Evolutionary conservation across 1,140 invertebrate genomes (phyloP).

Genomic region (Eurytemora carolleeae): DNA sequence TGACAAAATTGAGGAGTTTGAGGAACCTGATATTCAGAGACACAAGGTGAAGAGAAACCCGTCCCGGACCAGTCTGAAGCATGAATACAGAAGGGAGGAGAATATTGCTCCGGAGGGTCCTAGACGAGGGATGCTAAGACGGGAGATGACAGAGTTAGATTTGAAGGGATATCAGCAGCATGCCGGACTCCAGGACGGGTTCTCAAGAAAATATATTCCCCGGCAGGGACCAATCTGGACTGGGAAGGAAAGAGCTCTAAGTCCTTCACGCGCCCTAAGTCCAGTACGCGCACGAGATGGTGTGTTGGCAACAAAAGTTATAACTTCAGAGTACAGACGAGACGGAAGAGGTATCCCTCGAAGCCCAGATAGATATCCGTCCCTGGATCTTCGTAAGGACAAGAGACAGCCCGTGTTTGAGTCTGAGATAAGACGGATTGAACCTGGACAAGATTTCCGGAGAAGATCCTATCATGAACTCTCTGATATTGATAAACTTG

Average conservation of each 20-base stretch:
- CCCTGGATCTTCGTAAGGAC: neutral
- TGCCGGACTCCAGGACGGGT: neutral
- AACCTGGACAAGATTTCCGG: neutral
- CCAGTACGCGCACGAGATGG: neutral
- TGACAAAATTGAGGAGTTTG: neutral
- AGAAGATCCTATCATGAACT: neutral
- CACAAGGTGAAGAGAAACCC: neutral
- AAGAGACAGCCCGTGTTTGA: neutral
- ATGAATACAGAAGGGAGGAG: neutral
- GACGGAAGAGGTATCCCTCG: neutral
- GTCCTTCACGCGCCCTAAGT: neutral
- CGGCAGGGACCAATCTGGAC: neutral
- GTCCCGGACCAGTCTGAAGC: neutral
- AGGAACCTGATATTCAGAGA: neutral
- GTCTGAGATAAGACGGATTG: neutral
- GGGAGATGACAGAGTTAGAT: neutral
- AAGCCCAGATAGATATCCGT: neutral
- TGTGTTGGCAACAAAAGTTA: neutral
- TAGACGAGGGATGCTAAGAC: neutral
- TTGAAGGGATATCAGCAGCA: neutral
- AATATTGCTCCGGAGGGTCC: neutral
- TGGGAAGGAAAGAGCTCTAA: neutral
- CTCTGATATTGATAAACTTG: constrained; percentile 6
- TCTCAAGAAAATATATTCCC: neutral
- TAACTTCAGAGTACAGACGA: neutral